Percentiles rank a stretch among this genome's conserved stretches.
These are phyloP conservation scores for Chorisops tibialis DNA, from an alignment of 2,888 invertebrate genomes.

Conservation along the genomic window DNA sequence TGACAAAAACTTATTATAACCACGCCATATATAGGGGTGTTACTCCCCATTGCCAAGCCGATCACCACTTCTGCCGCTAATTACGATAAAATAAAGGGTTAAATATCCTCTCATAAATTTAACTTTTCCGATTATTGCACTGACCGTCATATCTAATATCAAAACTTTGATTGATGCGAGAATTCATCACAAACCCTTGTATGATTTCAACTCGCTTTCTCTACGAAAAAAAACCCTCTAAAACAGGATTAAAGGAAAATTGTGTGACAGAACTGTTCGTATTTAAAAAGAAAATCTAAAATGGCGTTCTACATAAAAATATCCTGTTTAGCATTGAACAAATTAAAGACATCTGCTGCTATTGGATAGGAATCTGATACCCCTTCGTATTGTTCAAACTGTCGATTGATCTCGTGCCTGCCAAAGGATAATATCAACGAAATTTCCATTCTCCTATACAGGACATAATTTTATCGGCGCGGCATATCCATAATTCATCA, in stretches of 20 bases:
- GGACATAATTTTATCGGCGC: conserved; percentile 27
- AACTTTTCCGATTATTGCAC: conserved; percentile 8
- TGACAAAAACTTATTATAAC: no score
- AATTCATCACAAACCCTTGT: neutral
- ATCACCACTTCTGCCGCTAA: neutral
- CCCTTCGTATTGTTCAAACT: conserved; percentile 14
- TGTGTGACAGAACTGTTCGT: neutral
- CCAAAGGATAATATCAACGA: conserved; percentile 20
- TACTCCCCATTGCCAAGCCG: no score
- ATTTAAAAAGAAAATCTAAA: neutral
- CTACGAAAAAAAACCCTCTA: neutral
- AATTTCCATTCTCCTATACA: conserved; percentile 22
- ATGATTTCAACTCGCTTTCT: neutral
- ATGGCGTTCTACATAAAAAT: neutral
- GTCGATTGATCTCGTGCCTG: neutral
- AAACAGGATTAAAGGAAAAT: neutral
- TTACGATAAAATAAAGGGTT: conserved; percentile 5
- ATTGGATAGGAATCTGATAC: conserved; percentile 20
- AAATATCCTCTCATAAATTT: conserved; percentile 16
- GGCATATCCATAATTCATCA: conserved; percentile 39
- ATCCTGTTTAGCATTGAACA: conserved; percentile 23
- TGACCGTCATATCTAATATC: conserved; percentile 13
- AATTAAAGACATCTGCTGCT: conserved; percentile 32
- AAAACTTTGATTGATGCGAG: conserved; percentile 22
- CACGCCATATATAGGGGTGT: no score